These are phyloP conservation scores for Philhelius pedissequus DNA, from an alignment of 2,888 invertebrate genomes.

Conservation along the genomic window DNA sequence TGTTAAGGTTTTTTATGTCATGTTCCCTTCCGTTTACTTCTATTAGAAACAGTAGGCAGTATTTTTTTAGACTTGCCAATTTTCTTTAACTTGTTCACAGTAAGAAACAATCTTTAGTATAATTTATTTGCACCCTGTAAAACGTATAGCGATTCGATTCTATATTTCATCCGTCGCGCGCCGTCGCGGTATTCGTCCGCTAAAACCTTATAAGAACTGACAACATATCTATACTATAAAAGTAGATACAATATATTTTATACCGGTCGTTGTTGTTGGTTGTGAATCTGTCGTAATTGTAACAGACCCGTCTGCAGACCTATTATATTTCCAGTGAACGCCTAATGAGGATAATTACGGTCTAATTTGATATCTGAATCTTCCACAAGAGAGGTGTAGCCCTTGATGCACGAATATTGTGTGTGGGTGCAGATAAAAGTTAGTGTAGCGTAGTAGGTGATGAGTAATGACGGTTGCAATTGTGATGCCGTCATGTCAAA, in stretches of 20 bases:
- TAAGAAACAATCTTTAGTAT: not conserved
- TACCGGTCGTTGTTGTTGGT: constrained; percentile 13
- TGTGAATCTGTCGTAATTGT: constrained; percentile 52
- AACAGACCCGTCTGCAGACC: constrained; percentile 51
- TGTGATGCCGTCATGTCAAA: constrained; percentile 56
- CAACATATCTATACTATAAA: not conserved
- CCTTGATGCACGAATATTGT: constrained; percentile 48
- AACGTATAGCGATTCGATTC: not conserved
- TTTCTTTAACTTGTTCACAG: not conserved
- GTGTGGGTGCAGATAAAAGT: constrained; percentile 62
- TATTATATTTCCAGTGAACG: constrained; percentile 62
- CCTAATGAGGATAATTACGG: constrained; percentile 71
- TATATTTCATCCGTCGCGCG: not conserved
- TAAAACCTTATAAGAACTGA: not conserved
- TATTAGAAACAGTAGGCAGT: not conserved
- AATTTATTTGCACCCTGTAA: constrained; percentile 19
- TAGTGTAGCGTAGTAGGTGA: constrained; percentile 44
- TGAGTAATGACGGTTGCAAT: constrained; percentile 46
- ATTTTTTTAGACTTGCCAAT: not conserved
- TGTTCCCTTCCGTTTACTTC: not conserved
- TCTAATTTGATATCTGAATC: constrained; percentile 69
- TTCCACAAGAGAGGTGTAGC: constrained; percentile 44
- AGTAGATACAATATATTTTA: not conserved
- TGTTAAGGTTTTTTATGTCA: too few relatives aligned
- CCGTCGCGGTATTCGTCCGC: not conserved